phyloP scores from a whole-genome alignment of 2,113 vertebrate species.

The Abramis brama region DNA sequence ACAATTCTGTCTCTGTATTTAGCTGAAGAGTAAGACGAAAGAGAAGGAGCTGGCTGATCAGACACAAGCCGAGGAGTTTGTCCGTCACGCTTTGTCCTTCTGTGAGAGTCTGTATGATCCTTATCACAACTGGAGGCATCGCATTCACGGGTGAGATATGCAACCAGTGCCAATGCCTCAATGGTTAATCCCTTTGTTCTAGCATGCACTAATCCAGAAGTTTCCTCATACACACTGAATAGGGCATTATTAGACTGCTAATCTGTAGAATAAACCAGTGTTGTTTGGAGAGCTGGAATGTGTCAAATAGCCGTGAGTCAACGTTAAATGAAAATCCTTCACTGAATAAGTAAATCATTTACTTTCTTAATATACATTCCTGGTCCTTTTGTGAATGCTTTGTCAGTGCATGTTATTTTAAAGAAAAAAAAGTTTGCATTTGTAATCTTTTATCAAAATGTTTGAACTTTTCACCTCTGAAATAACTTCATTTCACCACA shows the following conservation, averaged over 20 bases:
- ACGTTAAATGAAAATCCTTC: neutral
- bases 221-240: neutral
- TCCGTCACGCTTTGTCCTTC: conserved; percentile 91
- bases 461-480: neutral
- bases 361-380: neutral
- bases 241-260: neutral
- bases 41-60: conserved; percentile 97
- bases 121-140: conserved; percentile 93
- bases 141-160: conserved; percentile 82
- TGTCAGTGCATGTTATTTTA: neutral
- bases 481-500: neutral
- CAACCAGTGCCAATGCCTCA: neutral
- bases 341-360: neutral
- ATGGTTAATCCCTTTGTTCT: neutral
- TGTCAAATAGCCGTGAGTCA: neutral
- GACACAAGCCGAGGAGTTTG: conserved; percentile 94
- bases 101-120: conserved; percentile 98
- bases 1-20: neutral
- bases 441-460: neutral
- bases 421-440: neutral
- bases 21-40: conserved; percentile 98
- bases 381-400: neutral
- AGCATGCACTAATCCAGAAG: neutral
- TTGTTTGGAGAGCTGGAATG: neutral
- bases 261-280: neutral